These are phyloP conservation scores for Podarcis muralis DNA, from an alignment of 2,113 vertebrate species.

Conservation along the genomic window DNA sequence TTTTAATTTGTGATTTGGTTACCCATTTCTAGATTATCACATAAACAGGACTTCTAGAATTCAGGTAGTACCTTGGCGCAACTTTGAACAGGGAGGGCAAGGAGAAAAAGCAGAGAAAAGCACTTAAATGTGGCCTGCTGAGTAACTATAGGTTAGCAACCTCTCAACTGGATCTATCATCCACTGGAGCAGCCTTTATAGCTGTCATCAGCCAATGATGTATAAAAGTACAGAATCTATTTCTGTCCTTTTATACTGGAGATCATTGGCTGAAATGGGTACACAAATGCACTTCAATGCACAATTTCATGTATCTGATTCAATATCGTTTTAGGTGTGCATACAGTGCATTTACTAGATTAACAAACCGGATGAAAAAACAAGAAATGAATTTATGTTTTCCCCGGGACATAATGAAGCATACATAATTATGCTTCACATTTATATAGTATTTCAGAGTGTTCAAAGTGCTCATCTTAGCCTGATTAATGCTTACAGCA, in stretches of 20 bases:
- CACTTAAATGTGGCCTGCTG: not conserved
- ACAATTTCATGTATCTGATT: conserved; percentile 15
- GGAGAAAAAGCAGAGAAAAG: not conserved
- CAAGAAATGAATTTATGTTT: not conserved
- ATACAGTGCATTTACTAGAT: not conserved
- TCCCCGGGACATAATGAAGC: not conserved
- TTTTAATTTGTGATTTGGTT: not conserved
- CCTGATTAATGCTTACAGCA: not conserved
- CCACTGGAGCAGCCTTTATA: not conserved
- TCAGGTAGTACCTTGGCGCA: not conserved
- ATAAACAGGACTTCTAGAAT: not conserved
- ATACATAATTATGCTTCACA: not conserved
- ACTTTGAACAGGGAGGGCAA: not conserved
- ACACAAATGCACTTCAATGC: conserved; percentile 8
- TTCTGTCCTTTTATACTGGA: not conserved
- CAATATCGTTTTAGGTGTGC: not conserved
- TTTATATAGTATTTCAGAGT: not conserved
- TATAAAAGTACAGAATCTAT: not conserved
- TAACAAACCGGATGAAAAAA: conserved; percentile 16
- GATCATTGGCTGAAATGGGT: not conserved
- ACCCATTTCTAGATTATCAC: not conserved
- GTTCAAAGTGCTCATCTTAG: not conserved
- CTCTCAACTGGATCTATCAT: not conserved
- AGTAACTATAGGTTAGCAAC: not conserved
- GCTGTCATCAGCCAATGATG: not conserved